Evolutionary conservation across 2,113 vertebrate genomes (phyloP).

Genomic region (Panthera tigris): DNA sequence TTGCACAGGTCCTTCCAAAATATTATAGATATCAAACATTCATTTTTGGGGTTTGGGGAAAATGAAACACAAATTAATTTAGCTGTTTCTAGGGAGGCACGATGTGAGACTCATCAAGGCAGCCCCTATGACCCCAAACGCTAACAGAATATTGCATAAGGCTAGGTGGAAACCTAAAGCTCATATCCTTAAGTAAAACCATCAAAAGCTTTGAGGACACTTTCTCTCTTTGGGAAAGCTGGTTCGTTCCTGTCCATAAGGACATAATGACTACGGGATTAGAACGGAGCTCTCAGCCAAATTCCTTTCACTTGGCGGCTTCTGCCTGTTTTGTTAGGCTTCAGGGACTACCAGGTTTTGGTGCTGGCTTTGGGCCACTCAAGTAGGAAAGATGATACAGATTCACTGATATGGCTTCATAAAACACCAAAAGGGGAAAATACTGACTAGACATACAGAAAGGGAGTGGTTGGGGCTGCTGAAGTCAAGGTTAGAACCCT

Average conservation of each 20-base stretch:
- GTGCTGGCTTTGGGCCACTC: conserved; percentile 64
- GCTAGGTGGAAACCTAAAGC: background rate
- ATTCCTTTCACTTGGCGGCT: conserved; percentile 21
- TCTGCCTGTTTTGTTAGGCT: conserved; percentile 21
- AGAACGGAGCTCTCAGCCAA: background rate
- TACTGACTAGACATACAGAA: conserved; percentile 76
- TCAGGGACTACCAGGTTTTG: conserved; percentile 45
- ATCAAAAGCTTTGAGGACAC: background rate
- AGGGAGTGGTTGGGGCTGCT: conserved; percentile 54
- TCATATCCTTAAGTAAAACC: background rate
- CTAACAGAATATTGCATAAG: conserved; percentile 18
- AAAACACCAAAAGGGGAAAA: conserved; percentile 79
- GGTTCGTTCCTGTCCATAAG: background rate
- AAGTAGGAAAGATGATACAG: conserved; percentile 48
- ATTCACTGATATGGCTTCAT: conserved; percentile 79
- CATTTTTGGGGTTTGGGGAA: conserved; percentile 21
- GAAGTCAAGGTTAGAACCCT: conserved; percentile 38
- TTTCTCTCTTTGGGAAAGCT: conserved; percentile 19
- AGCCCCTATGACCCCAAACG: background rate
- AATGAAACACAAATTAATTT: conserved; percentile 39
- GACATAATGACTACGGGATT: background rate
- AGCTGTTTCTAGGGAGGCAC: conserved; percentile 16
- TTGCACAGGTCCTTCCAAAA: conserved; percentile 24
- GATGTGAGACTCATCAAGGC: conserved; percentile 27
- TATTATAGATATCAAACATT: background rate